Conservation (phyloP, 2,113 vertebrate species). For the Numida meleagris region DNA sequence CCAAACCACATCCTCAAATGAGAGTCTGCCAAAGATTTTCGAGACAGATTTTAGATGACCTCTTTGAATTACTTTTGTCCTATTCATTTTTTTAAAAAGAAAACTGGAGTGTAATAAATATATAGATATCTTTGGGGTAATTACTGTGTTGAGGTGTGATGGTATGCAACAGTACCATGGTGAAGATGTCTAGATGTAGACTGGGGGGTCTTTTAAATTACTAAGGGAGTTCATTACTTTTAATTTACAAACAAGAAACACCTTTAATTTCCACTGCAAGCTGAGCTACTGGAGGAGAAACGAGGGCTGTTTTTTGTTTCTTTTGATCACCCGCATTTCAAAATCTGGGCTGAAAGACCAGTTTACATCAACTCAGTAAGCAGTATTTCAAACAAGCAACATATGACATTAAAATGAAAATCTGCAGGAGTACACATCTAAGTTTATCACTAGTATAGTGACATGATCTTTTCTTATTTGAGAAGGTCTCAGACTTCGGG, state of each 20-base stretch:
- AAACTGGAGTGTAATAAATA: not conserved
- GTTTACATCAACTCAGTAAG: not conserved
- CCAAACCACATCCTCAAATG: not conserved
- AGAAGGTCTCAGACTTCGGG: not conserved
- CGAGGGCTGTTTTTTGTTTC: not conserved
- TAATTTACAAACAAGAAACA: not conserved
- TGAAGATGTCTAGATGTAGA: no score
- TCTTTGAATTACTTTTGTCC: not conserved
- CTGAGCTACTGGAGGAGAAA: not conserved
- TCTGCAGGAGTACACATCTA: not conserved
- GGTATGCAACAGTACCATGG: no score
- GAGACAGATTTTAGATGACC: not conserved
- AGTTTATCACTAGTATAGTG: not conserved
- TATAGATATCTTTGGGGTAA: not conserved
- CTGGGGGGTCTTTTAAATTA: no score
- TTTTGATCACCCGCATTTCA: not conserved
- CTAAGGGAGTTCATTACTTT: not conserved
- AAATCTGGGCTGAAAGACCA: not conserved
- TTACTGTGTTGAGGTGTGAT: not conserved
- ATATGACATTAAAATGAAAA: not conserved
- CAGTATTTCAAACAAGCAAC: not conserved
- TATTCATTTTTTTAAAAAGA: not conserved
- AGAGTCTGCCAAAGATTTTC: not conserved
- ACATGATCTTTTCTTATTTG: not conserved
- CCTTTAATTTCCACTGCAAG: not conserved